Percentiles rank a stretch among this genome's conserved stretches.
Evolutionary conservation across 2,113 vertebrate species (phyloP).

Genomic region (Procapra przewalskii): DNA sequence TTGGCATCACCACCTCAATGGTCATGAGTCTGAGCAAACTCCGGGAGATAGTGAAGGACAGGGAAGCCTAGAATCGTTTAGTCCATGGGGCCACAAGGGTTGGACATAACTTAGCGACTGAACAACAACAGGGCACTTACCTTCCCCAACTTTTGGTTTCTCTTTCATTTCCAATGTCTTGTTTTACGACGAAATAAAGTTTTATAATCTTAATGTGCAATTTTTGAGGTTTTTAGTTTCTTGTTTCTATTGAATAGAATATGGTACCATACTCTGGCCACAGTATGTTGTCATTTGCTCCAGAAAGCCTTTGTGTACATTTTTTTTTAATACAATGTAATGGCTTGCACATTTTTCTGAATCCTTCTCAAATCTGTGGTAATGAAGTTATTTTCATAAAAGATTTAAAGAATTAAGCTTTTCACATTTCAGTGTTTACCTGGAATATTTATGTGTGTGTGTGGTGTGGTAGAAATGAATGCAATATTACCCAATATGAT

Average conservation of each 20-base stretch:
- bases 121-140: neutral
- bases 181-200: neutral
- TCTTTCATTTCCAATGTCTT: neutral
- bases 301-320: neutral
- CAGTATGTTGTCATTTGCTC: neutral
- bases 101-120: neutral
- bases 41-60: neutral
- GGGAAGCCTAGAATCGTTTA: neutral
- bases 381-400: neutral
- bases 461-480: neutral
- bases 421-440: neutral
- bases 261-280: neutral
- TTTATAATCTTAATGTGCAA: neutral
- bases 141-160: neutral
- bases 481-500: neutral
- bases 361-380: neutral
- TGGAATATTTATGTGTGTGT: neutral
- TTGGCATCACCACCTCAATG: neutral
- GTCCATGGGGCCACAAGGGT: neutral
- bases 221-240: neutral
- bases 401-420: neutral
- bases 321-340: neutral
- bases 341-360: neutral
- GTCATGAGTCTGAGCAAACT: neutral
- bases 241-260: neutral